phyloP scores from a whole-genome alignment of 2,113 vertebrate genomes.

The Eurypyga helias region DNA sequence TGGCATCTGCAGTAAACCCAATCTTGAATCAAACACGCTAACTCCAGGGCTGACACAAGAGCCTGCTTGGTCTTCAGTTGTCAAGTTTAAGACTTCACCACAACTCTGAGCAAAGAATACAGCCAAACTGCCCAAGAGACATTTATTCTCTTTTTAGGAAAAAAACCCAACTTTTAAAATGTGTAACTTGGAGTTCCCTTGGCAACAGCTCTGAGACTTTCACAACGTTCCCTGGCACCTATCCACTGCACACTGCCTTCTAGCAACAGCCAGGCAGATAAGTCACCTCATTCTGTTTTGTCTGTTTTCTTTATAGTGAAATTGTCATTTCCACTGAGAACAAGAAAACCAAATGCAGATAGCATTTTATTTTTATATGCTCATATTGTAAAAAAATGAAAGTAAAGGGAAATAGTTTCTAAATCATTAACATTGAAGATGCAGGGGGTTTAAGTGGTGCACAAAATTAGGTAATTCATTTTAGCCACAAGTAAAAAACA shows the following conservation, averaged over 20 bases:
- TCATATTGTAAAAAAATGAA: not conserved
- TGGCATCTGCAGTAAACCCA: not conserved
- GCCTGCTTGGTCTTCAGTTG: not conserved
- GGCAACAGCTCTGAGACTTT: not conserved
- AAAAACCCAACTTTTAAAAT: not conserved
- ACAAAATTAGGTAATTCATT: not conserved
- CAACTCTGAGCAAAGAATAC: not conserved
- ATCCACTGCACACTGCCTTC: not conserved
- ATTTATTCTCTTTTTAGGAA: not conserved
- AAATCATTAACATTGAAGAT: not conserved
- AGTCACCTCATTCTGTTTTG: not conserved
- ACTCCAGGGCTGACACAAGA: not conserved
- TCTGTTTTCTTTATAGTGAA: not conserved
- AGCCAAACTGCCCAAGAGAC: not conserved
- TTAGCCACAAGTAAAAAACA: not conserved
- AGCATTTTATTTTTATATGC: too few species aligned
- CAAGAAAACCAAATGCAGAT: not conserved
- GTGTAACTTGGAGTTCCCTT: not conserved
- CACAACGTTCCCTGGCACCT: not conserved
- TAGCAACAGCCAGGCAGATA: not conserved
- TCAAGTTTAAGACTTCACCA: not conserved
- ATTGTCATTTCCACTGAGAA: not conserved
- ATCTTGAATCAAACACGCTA: not conserved
- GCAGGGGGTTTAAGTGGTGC: not conserved
- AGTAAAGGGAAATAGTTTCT: not conserved